Conservation (phyloP, 2,797 vertebrate genomes). For the Alectoris magna region DNA sequence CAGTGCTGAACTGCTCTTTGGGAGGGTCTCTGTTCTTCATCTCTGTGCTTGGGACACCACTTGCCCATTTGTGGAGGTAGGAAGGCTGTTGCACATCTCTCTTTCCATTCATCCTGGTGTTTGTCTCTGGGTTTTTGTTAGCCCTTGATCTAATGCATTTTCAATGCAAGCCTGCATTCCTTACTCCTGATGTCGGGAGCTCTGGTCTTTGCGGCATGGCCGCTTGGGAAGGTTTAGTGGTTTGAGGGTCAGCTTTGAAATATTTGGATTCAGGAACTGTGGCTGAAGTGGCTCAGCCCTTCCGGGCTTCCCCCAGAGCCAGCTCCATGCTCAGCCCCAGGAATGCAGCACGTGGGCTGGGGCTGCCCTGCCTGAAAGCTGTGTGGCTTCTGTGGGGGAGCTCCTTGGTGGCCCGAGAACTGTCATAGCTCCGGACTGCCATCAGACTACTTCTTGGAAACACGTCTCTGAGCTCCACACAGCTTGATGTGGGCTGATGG, state of each 20-base stretch:
- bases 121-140: background rate
- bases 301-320: background rate
- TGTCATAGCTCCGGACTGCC: background rate
- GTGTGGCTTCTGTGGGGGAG: background rate
- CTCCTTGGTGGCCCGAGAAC: background rate
- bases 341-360: background rate
- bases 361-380: background rate
- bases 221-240: background rate
- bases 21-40: background rate
- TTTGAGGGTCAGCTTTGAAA: slow-evolving; percentile 11
- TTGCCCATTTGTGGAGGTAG: background rate
- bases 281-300: background rate
- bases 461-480: accelerated
- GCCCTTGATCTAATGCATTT: background rate
- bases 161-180: background rate
- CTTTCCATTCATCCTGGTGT: background rate
- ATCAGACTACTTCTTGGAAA: background rate
- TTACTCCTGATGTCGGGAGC: background rate
- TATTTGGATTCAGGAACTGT: background rate
- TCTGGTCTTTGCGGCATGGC: background rate
- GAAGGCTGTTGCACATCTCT: background rate
- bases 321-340: background rate
- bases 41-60: background rate
- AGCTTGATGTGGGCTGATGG: background rate
- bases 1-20: background rate